Evolutionary conservation across 2,797 vertebrate genomes (phyloP).

Genomic region (Telmatherina bonti): DNA sequence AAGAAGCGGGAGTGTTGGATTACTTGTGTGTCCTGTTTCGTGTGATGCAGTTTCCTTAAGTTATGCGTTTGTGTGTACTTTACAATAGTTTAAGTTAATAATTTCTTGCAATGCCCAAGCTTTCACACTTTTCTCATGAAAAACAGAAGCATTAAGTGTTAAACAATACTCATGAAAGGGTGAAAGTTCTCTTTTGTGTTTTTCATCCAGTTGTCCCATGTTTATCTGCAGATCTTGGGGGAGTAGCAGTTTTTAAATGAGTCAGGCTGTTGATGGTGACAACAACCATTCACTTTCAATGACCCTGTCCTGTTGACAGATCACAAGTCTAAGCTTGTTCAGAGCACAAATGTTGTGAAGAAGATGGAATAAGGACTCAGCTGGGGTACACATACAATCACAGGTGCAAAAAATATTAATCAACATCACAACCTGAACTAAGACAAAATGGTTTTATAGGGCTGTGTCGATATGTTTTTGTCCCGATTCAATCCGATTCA

Average conservation of each 20-base stretch:
- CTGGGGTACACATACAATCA: too few relatives aligned
- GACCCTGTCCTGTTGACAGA: background rate
- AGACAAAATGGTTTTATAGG: too few relatives aligned
- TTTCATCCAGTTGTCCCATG: background rate
- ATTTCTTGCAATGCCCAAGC: too few relatives aligned
- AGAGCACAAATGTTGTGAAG: background rate
- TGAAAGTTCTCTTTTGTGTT: background rate
- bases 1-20: constrained; percentile 4
- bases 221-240: background rate
- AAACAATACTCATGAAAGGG: background rate
- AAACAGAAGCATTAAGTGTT: background rate
- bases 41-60: background rate
- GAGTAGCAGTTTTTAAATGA: background rate
- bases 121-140: too few relatives aligned
- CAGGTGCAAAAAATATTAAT: too few relatives aligned
- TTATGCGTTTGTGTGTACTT: background rate
- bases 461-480: too few relatives aligned
- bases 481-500: too few relatives aligned
- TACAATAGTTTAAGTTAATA: background rate
- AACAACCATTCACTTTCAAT: background rate
- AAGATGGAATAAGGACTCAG: background rate
- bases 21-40: background rate
- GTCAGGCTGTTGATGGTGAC: background rate
- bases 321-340: background rate
- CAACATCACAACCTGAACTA: too few relatives aligned